Conservation (phyloP, 1,140 invertebrate genomes). For the Pemphigus obesinymphae region DNA sequence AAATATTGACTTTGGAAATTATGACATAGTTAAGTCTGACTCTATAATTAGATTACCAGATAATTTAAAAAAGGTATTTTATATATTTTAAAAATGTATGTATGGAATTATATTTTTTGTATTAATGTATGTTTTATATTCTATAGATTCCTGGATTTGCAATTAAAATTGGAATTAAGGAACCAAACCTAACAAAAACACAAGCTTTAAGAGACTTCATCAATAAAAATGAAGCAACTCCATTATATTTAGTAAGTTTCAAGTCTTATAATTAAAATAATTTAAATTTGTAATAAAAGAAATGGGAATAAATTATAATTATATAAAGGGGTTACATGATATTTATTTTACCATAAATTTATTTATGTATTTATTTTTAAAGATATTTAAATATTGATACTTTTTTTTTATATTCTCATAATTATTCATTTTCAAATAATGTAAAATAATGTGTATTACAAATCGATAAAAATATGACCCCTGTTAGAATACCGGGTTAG, state of each 20-base stretch:
- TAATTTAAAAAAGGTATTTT: not conserved
- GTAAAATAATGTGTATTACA: too few species aligned
- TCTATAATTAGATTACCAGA: not conserved
- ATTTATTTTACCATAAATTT: too few species aligned
- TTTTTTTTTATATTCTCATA: too few species aligned
- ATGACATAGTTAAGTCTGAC: not conserved
- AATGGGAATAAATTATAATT: too few species aligned
- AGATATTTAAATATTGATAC: too few species aligned
- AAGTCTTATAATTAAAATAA: not conserved
- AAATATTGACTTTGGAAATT: conserved; percentile 12
- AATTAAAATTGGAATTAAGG: not conserved
- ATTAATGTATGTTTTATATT: not conserved
- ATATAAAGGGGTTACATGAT: too few species aligned
- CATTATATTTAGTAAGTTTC: not conserved
- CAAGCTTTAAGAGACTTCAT: not conserved
- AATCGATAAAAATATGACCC: too few species aligned
- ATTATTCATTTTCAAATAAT: too few species aligned
- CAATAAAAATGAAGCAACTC: not conserved
- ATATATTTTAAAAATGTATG: too few species aligned
- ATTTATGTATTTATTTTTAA: too few species aligned
- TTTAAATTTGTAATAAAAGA: too few species aligned
- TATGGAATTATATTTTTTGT: not conserved
- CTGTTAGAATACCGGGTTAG: too few species aligned
- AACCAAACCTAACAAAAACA: not conserved
- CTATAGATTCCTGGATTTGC: not conserved